phyloP scores from a whole-genome alignment of 2,797 vertebrate species.

The Helicolenus hilgendorfi region DNA sequence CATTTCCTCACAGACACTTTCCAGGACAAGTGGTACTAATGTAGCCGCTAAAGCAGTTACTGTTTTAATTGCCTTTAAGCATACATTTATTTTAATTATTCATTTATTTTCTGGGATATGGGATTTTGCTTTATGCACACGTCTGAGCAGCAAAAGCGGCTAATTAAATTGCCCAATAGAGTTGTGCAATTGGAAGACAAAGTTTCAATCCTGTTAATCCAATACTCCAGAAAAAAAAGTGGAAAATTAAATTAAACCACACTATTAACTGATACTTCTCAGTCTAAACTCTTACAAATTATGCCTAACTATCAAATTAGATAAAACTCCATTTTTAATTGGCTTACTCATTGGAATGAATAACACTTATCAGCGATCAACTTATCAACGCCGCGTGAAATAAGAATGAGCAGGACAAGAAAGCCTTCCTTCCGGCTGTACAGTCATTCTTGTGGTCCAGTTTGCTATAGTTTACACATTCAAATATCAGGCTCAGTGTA shows the following conservation, averaged over 20 bases:
- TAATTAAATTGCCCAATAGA: conserved; percentile 86
- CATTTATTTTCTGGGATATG: conserved; percentile 84
- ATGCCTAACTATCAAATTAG: conserved; percentile 89
- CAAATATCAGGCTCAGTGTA: conserved; percentile 59
- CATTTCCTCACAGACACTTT: conserved; percentile 76
- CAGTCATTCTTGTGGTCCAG: conserved; percentile 57
- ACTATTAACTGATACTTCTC: conserved; percentile 85
- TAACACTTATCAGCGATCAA: conserved; percentile 91
- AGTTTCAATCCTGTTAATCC: conserved; percentile 85
- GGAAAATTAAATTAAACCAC: conserved; percentile 86
- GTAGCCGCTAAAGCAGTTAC: conserved; percentile 81
- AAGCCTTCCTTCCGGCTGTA: conserved; percentile 66
- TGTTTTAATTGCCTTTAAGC: conserved; percentile 89
- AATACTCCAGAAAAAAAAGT: conserved; percentile 73
- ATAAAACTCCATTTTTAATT: conserved; percentile 91
- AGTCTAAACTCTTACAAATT: conserved; percentile 87
- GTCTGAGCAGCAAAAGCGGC: conserved; percentile 76
- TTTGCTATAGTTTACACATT: conserved; percentile 69
- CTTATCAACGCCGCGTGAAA: conserved; percentile 88
- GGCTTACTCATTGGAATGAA: conserved; percentile 90
- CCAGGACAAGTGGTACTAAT: conserved; percentile 79
- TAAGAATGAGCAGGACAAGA: conserved; percentile 67
- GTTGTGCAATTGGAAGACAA: conserved; percentile 84
- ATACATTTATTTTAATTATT: conserved; percentile 88
- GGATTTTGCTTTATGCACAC: conserved; percentile 78